Evolutionary conservation across 2,888 invertebrate species (phyloP), one percentile per base, ranked within the genome.

Genomic region (Alsophila aescularia): DNA sequence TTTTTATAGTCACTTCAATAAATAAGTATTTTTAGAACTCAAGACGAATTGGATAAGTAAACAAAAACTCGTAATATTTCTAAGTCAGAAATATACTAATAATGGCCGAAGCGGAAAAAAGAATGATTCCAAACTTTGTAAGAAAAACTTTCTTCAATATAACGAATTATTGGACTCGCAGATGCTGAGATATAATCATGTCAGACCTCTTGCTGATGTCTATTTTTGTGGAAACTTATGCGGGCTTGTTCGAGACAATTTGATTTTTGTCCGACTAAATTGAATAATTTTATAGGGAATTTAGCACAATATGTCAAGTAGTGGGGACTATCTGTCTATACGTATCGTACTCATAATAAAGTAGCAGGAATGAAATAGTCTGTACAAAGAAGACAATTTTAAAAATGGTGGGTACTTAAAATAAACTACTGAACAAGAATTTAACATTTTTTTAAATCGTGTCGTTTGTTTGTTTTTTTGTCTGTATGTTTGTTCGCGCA

Each of bases 161-260:
- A 83, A 86, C 83, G 85, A 87, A 87, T 88, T 87, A 88, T 88
- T 88, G 84, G 85, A 85, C 83, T 79, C 81, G 73, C 69, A 77
- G 81, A 79, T 79, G 78, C 73, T 79, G 77, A 72, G 69, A 58
- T 72, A 78, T 78, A 75, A 77, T 78, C 75, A 76, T 79, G 80
- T 82, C 79, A 78, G 77, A 82, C 79, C 74, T 79, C 74, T 66
- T 70, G 64, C 60, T 81, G 80, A 85, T 85, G 80, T 82, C 77
- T 76, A 77, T 81, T 74, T 79, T 75, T 67, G 68, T 68, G 55
- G 61, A 71, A 66, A 64, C 52, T 65, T 60, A 43, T 50, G 55
- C 58, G 41, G 53, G 58, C 54, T 50, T 66, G 59, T 56, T 52
- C 42, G 42, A 42, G 52, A 63, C 63, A 65, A 72, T 77, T 75